Evolutionary conservation across 2,797 vertebrate species (phyloP).

Genomic region (Lepilemur ruficaudatus): DNA sequence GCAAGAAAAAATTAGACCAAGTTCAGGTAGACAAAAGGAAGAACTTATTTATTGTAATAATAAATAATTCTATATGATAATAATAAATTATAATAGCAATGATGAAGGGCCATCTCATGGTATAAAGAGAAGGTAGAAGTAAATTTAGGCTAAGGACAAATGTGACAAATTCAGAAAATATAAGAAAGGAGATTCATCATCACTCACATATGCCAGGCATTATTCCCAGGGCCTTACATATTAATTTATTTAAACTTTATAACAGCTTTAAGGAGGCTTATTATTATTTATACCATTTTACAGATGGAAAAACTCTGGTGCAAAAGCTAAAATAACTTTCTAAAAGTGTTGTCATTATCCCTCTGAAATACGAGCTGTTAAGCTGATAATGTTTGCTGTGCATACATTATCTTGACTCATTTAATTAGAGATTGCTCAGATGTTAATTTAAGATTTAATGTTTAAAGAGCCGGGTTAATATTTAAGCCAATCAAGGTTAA

Average conservation of each 20-base stretch:
- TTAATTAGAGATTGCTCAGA: background rate
- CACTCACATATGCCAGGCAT: background rate
- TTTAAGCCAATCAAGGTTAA: background rate
- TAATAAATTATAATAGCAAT: background rate
- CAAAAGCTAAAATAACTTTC: background rate
- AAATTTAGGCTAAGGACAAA: background rate
- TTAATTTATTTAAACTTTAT: background rate
- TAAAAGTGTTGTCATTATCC: background rate
- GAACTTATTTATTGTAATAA: background rate
- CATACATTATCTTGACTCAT: background rate
- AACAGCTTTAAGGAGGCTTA: background rate
- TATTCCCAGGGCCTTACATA: background rate
- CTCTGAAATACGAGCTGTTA: background rate
- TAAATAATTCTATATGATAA: background rate
- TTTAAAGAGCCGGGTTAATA: background rate
- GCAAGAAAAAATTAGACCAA: background rate
- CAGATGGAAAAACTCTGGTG: background rate
- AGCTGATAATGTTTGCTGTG: background rate
- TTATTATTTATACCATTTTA: background rate
- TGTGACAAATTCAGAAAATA: background rate
- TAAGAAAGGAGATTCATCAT: background rate
- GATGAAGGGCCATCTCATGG: background rate
- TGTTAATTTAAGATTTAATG: background rate
- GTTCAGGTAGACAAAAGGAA: background rate
- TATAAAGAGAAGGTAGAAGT: background rate